Evolutionary conservation across 2,888 invertebrate genomes (phyloP), one percentile per base, ranked within the genome.

Genomic region (Ganaspis brasiliensis): DNA sequence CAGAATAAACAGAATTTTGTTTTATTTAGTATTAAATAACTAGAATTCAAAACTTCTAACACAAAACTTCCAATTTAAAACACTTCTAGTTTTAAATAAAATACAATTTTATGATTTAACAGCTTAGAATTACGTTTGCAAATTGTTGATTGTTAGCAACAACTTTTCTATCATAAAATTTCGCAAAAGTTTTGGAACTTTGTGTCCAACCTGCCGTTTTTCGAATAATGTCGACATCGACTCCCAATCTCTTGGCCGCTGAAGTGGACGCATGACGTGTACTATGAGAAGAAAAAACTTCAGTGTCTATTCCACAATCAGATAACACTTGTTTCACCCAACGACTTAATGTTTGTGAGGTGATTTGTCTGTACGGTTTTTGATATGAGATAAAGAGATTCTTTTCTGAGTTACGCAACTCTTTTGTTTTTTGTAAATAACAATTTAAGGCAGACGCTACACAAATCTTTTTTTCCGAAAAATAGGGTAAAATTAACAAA

Each of bases 231-330:
- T 16, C 35, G 5, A 79, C 45, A 24, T 71, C 56, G 14, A 77
- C 35, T 1, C 76, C 75, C 45, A 73, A 70, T 21, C 76, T 57
- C 12, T 67, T 70, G 1, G 75, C 79, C 6, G 76, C 71, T 0
- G 79, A 76, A 5, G 77, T 76, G n/a, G 79, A 72, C 8, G 79
- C 76, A 12, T 75, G 72, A 1, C 75, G 56, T 19, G 75, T 75
- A 3, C 61, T 63, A 37, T 73, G 45, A 9, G 76, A 63, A 1
- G 73, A 76, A 31, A 76, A 76, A 26, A 67, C 57, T 9, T 67
- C 8, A 2, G 73, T 63, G 16, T 78, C 63, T 31, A 75, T 56
- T 0, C 71, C 73, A 63, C 72, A 61, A 6, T 12, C 31, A 4
- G n/a, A 2, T 19, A 79, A 26, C 0, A 26, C 45, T 6, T n/a